A percentile compares a stretch with the other conserved stretches of the same genome.
phyloP scores from a whole-genome alignment of 2,797 vertebrate species.

The Cercopithecus petaurista region DNA sequence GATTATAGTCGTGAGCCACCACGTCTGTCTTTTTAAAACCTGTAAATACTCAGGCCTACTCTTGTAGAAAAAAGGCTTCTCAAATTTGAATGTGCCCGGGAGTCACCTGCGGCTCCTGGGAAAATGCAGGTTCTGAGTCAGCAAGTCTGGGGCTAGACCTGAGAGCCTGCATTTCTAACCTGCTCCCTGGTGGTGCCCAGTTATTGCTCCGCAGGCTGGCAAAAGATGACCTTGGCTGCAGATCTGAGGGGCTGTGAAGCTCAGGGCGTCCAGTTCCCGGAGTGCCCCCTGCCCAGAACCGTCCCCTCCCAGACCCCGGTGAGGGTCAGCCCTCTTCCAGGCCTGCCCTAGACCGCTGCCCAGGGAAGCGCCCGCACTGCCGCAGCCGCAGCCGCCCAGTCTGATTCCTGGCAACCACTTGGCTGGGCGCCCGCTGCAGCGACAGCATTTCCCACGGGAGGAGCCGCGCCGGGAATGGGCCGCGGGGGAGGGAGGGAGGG shows the following conservation, averaged over 20 bases:
- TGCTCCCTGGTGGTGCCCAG: background rate
- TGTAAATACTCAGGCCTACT: background rate
- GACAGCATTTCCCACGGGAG: slow-evolving; percentile 75
- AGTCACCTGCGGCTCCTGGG: background rate
- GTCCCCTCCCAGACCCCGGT: background rate
- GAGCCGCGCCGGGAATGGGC: background rate
- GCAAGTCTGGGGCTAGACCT: background rate
- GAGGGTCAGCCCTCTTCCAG: background rate
- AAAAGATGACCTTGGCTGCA: background rate
- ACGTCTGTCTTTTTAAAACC: background rate
- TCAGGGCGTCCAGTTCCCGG: background rate
- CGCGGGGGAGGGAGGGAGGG: background rate
- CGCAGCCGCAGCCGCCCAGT: background rate
- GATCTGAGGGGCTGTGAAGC: background rate
- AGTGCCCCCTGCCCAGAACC: background rate
- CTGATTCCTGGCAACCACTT: slow-evolving; percentile 19
- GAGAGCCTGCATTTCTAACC: background rate
- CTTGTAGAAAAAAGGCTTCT: background rate
- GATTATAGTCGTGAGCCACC: too few relatives aligned
- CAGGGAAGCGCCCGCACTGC: background rate
- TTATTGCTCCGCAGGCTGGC: background rate
- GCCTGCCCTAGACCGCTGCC: background rate
- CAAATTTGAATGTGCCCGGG: background rate
- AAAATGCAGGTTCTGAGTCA: background rate
- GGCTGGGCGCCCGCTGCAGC: slow-evolving; percentile 9